These are phyloP conservation scores for Spilarctia lutea DNA, from an alignment of 2,888 invertebrate species.

Conservation along the genomic window DNA sequence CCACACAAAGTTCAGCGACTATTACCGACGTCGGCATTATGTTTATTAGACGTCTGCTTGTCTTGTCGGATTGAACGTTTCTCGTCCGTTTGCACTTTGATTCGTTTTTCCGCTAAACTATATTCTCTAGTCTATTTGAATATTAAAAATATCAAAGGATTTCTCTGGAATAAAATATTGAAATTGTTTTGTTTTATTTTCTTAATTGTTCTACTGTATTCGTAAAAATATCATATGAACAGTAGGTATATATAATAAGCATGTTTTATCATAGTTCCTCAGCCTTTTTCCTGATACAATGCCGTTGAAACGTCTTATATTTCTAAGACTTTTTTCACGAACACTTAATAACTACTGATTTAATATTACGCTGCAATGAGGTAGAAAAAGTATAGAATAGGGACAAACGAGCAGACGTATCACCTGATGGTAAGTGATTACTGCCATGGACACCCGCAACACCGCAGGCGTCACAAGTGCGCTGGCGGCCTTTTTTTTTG, in stretches of 20 bases:
- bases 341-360: too few relatives aligned
- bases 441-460: too few relatives aligned
- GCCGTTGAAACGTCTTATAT: background rate
- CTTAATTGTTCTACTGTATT: background rate
- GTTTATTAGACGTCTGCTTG: slow-evolving; percentile 78
- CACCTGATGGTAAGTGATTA: too few relatives aligned
- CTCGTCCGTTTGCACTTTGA: slow-evolving; percentile 38
- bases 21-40: slow-evolving; percentile 68
- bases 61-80: slow-evolving; percentile 72
- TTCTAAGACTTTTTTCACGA: too few relatives aligned
- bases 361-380: too few relatives aligned
- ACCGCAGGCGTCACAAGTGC: too few relatives aligned
- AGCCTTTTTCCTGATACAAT: background rate
- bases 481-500: too few relatives aligned
- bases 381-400: too few relatives aligned
- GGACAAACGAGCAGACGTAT: too few relatives aligned
- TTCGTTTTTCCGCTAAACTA: slow-evolving; percentile 43
- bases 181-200: background rate
- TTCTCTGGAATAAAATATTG: background rate
- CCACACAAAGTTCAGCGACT: slow-evolving; percentile 15
- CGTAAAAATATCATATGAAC: background rate
- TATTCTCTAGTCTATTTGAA: slow-evolving; percentile 41
- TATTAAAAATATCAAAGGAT: slow-evolving; percentile 18
- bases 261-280: background rate
- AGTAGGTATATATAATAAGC: background rate